phyloP scores from a whole-genome alignment of 1,140 invertebrate genomes.

The Drosophila littoralis region DNA sequence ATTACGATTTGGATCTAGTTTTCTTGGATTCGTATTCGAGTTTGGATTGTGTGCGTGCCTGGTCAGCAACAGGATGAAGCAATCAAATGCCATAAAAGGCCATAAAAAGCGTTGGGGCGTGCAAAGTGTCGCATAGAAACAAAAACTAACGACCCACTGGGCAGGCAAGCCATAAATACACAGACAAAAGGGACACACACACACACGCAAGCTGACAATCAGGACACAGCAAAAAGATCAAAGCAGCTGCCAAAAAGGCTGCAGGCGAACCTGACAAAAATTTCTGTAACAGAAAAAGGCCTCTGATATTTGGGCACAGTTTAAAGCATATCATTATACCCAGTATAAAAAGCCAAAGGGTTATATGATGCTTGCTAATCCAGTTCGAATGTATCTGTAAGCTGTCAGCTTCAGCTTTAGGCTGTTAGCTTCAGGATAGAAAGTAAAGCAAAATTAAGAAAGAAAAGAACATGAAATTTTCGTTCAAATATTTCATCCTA shows the following conservation, averaged over 20 bases:
- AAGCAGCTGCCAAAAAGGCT: slow-evolving; percentile 58
- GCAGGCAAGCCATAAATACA: background rate
- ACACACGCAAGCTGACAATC: slow-evolving; percentile 22
- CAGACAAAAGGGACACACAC: slow-evolving; percentile 53
- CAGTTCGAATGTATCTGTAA: background rate
- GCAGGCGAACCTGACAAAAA: slow-evolving; percentile 47
- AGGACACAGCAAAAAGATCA: slow-evolving; percentile 62
- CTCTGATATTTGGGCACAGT: slow-evolving; percentile 11
- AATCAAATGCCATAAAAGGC: slow-evolving; percentile 44
- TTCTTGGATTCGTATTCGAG: background rate
- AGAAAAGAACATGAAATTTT: too few species aligned
- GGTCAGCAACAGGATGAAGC: slow-evolving; percentile 36
- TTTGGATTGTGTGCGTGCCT: slow-evolving; percentile 27
- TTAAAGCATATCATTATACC: slow-evolving; percentile 17
- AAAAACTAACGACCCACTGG: slow-evolving; percentile 41
- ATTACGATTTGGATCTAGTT: slow-evolving; percentile 22
- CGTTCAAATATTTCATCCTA: too few species aligned
- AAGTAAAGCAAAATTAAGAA: background rate
- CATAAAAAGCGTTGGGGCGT: slow-evolving; percentile 71
- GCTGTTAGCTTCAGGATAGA: too few species aligned
- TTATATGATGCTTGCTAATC: background rate
- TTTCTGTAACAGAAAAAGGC: slow-evolving; percentile 25
- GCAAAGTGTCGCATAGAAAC: slow-evolving; percentile 53
- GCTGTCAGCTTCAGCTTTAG: background rate
- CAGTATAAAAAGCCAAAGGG: background rate